Evolutionary conservation across 2,888 invertebrate species (phyloP).

Genomic region (Cybosia mesomella): DNA sequence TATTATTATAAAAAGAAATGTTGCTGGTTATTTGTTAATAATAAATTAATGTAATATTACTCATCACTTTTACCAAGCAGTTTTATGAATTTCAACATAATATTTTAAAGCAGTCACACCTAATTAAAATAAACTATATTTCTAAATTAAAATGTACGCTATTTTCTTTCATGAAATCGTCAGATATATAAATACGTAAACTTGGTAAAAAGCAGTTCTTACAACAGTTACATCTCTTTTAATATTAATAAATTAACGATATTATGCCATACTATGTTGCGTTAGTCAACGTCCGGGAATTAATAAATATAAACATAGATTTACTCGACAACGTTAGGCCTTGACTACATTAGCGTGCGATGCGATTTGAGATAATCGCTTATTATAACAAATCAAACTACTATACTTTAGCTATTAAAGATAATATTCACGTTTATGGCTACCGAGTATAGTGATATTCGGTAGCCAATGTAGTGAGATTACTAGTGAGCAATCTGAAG

Average conservation of each 20-base stretch:
- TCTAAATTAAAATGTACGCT: neutral
- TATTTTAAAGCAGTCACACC: neutral
- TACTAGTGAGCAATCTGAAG: too few relatives aligned
- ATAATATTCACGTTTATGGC: too few relatives aligned
- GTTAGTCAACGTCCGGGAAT: slow-evolving; percentile 2
- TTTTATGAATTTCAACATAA: slow-evolving; percentile 1
- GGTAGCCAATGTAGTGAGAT: too few relatives aligned
- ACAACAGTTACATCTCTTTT: too few relatives aligned
- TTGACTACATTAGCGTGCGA: neutral
- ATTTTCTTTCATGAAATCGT: neutral
- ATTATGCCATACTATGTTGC: neutral
- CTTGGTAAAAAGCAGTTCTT: too few relatives aligned
- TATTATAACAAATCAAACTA: neutral
- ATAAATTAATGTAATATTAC: neutral
- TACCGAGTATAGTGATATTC: too few relatives aligned
- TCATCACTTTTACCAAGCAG: neutral
- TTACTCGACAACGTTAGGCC: slow-evolving; percentile 1
- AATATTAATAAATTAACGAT: neutral
- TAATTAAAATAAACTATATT: neutral
- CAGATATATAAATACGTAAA: neutral
- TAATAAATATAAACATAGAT: slow-evolving; percentile 3
- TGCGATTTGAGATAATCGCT: neutral
- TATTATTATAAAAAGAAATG: neutral
- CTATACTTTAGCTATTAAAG: too few relatives aligned
- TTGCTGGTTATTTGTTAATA: neutral